These are phyloP conservation scores for Brachionus sp. DNA, from an alignment of 1,140 invertebrate species.

Conservation along the genomic window DNA sequence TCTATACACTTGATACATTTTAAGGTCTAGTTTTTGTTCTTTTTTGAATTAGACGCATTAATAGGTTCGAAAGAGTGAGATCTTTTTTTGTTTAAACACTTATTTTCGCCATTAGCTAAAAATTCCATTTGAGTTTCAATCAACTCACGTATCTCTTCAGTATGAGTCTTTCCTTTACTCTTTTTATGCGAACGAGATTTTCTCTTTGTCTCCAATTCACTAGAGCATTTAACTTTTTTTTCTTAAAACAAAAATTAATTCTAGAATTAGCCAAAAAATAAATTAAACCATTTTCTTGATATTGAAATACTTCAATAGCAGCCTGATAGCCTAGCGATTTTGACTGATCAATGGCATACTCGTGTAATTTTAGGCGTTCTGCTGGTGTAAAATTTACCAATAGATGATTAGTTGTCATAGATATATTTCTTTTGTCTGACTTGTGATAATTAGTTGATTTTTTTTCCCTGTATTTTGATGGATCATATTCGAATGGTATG, in stretches of 20 bases:
- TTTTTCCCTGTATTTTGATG: not conserved
- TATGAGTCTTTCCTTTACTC: not conserved
- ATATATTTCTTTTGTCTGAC: not conserved
- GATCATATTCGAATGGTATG: constrained; percentile 1
- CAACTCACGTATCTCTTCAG: not conserved
- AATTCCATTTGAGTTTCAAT: constrained; percentile 19
- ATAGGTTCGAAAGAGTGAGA: not conserved
- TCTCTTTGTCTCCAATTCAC: not conserved
- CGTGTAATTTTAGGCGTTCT: not conserved
- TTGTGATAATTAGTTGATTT: not conserved
- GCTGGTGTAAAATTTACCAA: not conserved
- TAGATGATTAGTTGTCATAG: constrained; percentile 1
- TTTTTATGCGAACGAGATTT: not conserved
- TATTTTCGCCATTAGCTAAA: not conserved
- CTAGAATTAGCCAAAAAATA: not conserved
- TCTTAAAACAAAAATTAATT: not conserved
- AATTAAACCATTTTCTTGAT: not conserved
- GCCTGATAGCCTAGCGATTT: not conserved
- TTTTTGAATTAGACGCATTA: not conserved
- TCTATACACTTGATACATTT: not conserved
- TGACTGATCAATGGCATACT: not conserved
- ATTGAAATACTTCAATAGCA: not conserved
- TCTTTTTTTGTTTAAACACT: not conserved
- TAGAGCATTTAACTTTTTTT: not conserved
- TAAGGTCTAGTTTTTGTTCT: not conserved